Conservation (phyloP, 2,888 invertebrate species). For the Myopa testacea region DNA sequence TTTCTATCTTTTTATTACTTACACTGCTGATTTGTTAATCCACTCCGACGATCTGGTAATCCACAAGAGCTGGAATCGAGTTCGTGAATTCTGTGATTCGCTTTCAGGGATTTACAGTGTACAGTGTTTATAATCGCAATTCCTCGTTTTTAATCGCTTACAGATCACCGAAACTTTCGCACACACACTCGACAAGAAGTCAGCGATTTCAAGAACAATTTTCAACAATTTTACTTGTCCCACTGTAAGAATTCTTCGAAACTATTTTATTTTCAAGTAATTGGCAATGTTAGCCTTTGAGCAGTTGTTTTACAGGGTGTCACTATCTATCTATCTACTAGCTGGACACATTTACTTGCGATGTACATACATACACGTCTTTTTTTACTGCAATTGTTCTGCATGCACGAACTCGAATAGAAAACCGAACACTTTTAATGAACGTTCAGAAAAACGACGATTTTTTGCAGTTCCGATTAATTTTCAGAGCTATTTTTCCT, state of each 20-base stretch:
- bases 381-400: neutral
- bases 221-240: constrained; percentile 9
- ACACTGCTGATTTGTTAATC: constrained; percentile 22
- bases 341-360: too few species aligned
- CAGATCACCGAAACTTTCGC: too few species aligned
- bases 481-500: constrained; percentile 17
- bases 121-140: too few species aligned
- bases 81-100: neutral
- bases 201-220: neutral
- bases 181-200: neutral
- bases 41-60: constrained; percentile 20
- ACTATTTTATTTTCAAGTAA: neutral
- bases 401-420: neutral
- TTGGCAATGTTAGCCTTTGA: neutral
- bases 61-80: neutral
- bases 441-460: neutral
- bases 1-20: constrained; percentile 7
- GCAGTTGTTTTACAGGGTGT: constrained; percentile 18
- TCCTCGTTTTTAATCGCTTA: neutral
- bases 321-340: neutral
- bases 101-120: too few species aligned
- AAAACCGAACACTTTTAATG: neutral
- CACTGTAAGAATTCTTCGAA: constrained; percentile 14
- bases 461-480: constrained; percentile 15
- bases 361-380: neutral